Conservation (phyloP, 2,113 vertebrate genomes). For the Odontesthes bonariensis region DNA sequence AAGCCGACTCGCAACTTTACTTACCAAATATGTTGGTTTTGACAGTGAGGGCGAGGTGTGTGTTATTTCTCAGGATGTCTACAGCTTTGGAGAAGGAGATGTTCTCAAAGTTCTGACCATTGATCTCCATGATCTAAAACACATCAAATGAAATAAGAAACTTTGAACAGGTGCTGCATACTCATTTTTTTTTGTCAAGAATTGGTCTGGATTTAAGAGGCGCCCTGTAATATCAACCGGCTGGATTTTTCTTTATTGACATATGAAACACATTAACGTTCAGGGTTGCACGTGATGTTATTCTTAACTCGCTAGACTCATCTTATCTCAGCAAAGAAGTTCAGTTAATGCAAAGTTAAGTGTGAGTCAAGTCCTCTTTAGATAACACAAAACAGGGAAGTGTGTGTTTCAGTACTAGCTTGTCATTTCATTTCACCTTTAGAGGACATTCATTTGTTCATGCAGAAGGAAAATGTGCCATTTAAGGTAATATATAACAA, state of each 20-base stretch:
- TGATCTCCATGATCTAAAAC: slow-evolving; percentile 96
- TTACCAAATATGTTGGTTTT: slow-evolving; percentile 99
- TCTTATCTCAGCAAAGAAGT: background rate
- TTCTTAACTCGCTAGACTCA: slow-evolving; percentile 10
- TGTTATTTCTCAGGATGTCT: slow-evolving; percentile 95
- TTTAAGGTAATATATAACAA: background rate
- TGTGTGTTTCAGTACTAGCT: background rate
- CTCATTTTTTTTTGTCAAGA: background rate
- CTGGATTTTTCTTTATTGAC: no score
- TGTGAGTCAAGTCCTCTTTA: background rate
- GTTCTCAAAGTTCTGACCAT: slow-evolving; percentile 98
- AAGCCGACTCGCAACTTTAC: slow-evolving; percentile 24
- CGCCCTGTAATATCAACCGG: no score
- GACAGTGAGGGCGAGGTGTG: slow-evolving; percentile 95
- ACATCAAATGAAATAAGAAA: background rate
- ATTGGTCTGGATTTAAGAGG: background rate
- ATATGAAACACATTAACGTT: no score
- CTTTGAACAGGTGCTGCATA: background rate
- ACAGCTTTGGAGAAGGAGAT: slow-evolving; percentile 92
- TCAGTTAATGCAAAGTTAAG: background rate
- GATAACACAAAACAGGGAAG: slow-evolving; percentile 7
- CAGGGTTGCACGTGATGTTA: background rate
- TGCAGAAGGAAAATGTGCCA: background rate
- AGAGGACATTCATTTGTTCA: background rate
- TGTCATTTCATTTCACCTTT: background rate